Percentiles rank a stretch among this genome's conserved stretches.
Conservation (phyloP, 2,797 vertebrate species). For the Spea hammondii region DNA sequence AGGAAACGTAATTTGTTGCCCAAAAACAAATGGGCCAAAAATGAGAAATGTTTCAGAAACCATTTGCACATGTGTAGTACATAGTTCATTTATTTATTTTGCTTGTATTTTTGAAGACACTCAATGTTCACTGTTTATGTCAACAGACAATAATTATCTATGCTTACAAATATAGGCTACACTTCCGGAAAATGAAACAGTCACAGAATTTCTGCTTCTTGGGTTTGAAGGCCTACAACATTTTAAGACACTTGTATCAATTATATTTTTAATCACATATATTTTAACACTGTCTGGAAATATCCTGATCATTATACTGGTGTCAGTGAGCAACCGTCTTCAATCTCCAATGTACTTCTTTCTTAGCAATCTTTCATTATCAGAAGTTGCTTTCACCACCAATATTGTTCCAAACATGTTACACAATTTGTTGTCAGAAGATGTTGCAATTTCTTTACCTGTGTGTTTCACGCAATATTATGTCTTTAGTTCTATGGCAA, state of each 20-base stretch:
- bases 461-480: conserved; percentile 41
- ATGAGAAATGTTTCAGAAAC: no score
- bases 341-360: conserved; percentile 46
- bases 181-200: neutral
- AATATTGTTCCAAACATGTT: conserved; percentile 46
- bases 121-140: no score
- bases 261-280: conserved; percentile 26
- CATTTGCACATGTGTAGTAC: no score
- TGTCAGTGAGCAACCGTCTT: conserved; percentile 19
- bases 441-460: conserved; percentile 29
- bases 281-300: conserved; percentile 32
- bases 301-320: conserved; percentile 33
- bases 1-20: no score
- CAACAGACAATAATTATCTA: no score
- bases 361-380: conserved; percentile 37
- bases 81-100: no score
- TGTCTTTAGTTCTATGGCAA: conserved; percentile 39
- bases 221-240: conserved; percentile 29
- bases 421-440: conserved; percentile 27
- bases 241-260: conserved; percentile 9
- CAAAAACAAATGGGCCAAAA: no score
- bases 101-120: no score
- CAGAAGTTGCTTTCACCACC: conserved; percentile 41
- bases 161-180: conserved; percentile 10
- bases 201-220: conserved; percentile 18